Percentiles rank a stretch among this genome's conserved stretches.
phyloP scores from a whole-genome alignment of 1,140 invertebrate species.

The Helicoverpa zea region DNA sequence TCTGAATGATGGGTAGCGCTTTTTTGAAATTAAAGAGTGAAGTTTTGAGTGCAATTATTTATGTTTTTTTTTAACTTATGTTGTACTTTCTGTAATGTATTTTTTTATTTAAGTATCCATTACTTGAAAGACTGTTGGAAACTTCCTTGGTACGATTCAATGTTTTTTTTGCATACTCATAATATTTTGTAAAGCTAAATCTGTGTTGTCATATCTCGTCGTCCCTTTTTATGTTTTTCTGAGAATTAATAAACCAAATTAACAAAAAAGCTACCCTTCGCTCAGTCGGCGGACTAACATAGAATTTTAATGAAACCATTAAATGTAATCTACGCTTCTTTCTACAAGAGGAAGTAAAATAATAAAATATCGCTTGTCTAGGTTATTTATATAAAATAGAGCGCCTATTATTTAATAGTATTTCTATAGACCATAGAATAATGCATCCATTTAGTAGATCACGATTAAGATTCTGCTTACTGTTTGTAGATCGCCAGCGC shows the following conservation, averaged over 20 bases:
- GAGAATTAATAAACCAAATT: not conserved
- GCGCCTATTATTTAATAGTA: not conserved
- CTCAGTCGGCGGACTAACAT: not conserved
- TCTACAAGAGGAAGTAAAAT: not conserved
- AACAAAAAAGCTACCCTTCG: not conserved
- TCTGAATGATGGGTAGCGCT: not conserved
- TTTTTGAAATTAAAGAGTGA: not conserved
- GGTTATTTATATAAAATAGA: slow-evolving; percentile 8
- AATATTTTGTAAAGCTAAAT: not conserved
- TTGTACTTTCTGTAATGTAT: not conserved
- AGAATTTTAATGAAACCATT: slow-evolving; percentile 11
- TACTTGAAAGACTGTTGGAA: too few species aligned
- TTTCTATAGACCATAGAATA: slow-evolving; percentile 31
- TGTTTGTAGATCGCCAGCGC: slow-evolving; percentile 56
- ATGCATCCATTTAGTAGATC: slow-evolving; percentile 22
- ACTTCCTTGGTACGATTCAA: too few species aligned
- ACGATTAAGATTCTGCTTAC: slow-evolving; percentile 52
- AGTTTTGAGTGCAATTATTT: not conserved
- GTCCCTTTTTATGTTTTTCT: not conserved
- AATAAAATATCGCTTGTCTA: not conserved
- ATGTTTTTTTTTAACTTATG: not conserved
- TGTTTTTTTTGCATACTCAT: too few species aligned
- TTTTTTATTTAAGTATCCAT: too few species aligned
- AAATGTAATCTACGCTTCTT: not conserved
- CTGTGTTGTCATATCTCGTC: not conserved